These are phyloP conservation scores for Himalopsyche kuldschensis DNA, from an alignment of 2,888 invertebrate species.

Conservation along the genomic window DNA sequence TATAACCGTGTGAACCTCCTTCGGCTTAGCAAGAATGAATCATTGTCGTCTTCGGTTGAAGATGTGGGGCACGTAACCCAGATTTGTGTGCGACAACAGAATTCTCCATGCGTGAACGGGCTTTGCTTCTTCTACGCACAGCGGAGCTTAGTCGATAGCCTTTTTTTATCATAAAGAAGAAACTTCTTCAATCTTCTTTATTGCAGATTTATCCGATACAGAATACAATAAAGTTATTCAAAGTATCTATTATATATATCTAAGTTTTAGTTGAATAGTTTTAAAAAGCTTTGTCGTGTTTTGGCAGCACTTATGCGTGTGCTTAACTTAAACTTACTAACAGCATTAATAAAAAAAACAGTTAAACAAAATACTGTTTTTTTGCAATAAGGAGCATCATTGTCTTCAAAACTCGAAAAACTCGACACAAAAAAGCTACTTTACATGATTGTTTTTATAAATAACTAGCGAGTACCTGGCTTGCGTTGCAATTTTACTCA, in stretches of 20 bases:
- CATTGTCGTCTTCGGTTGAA: neutral
- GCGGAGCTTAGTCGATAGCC: neutral
- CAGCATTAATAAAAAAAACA: too few relatives aligned
- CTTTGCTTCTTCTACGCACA: neutral
- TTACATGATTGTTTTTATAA: too few relatives aligned
- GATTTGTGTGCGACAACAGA: neutral
- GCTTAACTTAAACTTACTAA: too few relatives aligned
- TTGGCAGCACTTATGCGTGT: neutral
- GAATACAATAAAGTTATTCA: neutral
- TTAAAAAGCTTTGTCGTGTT: neutral
- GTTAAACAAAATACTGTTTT: too few relatives aligned
- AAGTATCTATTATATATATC: neutral
- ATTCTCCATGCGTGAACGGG: neutral
- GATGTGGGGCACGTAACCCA: neutral
- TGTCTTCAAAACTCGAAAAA: too few relatives aligned
- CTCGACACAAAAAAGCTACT: too few relatives aligned
- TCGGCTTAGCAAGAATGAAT: neutral
- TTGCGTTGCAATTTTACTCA: too few relatives aligned
- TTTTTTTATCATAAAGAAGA: neutral
- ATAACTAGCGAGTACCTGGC: too few relatives aligned
- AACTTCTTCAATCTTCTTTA: neutral
- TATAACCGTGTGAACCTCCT: too few relatives aligned
- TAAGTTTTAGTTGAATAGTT: neutral
- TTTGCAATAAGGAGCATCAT: too few relatives aligned
- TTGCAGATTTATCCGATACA: neutral